A percentile compares a stretch with the other conserved stretches of the same genome.
Evolutionary conservation across 2,797 vertebrate genomes (phyloP).

Genomic region (Mionectes olivaceus): DNA sequence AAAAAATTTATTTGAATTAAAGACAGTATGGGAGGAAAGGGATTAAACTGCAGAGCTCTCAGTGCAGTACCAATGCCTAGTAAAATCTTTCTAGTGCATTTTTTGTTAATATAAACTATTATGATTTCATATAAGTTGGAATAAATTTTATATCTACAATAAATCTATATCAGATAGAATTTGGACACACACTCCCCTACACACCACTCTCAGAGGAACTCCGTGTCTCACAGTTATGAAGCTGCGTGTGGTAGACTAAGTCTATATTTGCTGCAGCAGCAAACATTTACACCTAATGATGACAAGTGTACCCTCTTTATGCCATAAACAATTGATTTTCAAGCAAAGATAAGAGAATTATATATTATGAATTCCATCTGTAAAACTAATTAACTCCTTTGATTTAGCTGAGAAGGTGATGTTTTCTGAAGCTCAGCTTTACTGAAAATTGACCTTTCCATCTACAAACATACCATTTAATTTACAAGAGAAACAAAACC

Average conservation of each 20-base stretch:
- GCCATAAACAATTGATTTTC: conserved; percentile 65
- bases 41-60: not conserved
- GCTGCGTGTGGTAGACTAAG: conserved; percentile 4
- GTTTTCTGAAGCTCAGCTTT: conserved; percentile 63
- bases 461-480: conserved; percentile 83
- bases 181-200: not conserved
- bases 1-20: not conserved
- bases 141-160: not conserved
- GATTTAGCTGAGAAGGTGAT: conserved; percentile 65
- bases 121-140: not conserved
- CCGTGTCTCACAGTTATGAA: not conserved
- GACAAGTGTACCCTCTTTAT: conserved; percentile 52
- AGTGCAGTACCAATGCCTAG: not conserved
- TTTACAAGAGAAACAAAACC: conserved; percentile 81
- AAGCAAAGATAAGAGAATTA: conserved; percentile 66
- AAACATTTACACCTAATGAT: conserved; percentile 60
- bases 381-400: conserved; percentile 79
- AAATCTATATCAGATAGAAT: not conserved
- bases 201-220: conserved; percentile 10
- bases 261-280: conserved; percentile 30
- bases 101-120: not conserved
- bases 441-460: conserved; percentile 81
- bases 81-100: not conserved
- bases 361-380: conserved; percentile 61
- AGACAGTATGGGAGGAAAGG: not conserved